Conservation (phyloP, 30 jellyfish, hydroid and myxozoan genomes). For the Nemopilema nomurai region DNA sequence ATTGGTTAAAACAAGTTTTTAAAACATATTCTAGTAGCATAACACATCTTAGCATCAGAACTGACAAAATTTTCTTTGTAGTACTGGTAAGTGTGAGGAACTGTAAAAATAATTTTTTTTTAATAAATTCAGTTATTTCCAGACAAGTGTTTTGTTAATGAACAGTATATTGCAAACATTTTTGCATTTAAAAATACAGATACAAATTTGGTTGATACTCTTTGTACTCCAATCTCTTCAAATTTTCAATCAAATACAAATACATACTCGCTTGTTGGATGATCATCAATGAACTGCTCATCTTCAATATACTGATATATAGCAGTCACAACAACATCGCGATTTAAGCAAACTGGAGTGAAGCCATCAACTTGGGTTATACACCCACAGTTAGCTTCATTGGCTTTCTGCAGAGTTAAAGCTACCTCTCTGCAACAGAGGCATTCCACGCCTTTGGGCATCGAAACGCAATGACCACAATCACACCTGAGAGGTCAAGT, state of each 20-base stretch:
- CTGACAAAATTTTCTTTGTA: not conserved
- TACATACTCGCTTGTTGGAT: not conserved
- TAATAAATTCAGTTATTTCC: not conserved
- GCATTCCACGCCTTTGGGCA: conserved; percentile 1
- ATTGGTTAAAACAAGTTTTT: not conserved
- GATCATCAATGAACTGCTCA: not conserved
- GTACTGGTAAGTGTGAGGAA: not conserved
- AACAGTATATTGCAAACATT: not conserved
- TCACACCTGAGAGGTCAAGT: not conserved
- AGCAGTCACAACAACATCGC: conserved; percentile 11
- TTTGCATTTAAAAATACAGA: not conserved
- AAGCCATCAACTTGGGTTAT: conserved; percentile 9
- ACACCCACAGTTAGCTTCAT: conserved; percentile 8
- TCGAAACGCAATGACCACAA: not conserved
- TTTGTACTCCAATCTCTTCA: not conserved
- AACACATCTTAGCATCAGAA: not conserved
- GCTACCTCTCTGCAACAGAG: not conserved
- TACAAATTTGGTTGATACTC: not conserved
- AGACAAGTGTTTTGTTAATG: not conserved
- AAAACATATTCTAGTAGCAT: not conserved
- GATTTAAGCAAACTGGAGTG: conserved; percentile 12
- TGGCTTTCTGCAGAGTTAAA: not conserved
- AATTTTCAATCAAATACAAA: not conserved
- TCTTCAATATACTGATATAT: conserved; percentile 4
- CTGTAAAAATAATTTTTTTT: not conserved